phyloP scores from a whole-genome alignment of 2,113 vertebrate genomes.

The Tetraodon nigroviridis region DNA sequence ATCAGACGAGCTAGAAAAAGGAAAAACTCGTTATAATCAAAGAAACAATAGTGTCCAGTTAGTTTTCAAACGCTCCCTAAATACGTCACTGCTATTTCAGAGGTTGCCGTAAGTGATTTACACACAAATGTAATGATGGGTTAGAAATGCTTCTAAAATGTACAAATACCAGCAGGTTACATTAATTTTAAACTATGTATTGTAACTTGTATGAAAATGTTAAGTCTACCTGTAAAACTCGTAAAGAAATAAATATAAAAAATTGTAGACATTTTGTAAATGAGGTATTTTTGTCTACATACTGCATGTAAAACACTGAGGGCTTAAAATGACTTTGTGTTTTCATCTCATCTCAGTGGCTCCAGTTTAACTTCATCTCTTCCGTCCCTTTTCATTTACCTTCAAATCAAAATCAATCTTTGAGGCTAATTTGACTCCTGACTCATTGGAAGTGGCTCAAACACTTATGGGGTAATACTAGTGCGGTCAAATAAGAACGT shows the following conservation, averaged over 20 bases:
- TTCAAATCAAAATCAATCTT: too few species aligned
- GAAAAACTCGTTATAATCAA: too few species aligned
- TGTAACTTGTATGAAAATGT: neutral
- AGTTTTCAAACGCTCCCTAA: too few species aligned
- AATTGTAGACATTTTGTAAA: neutral
- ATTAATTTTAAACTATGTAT: neutral
- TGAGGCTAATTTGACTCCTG: constrained; percentile 25
- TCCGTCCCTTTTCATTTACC: too few species aligned
- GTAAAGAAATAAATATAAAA: constrained; percentile 15
- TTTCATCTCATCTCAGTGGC: neutral
- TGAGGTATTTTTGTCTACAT: neutral
- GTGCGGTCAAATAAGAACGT: constrained; percentile 2
- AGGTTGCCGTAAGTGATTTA: neutral
- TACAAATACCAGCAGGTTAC: neutral
- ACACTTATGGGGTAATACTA: constrained; percentile 23
- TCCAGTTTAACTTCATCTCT: too few species aligned
- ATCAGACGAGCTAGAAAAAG: neutral
- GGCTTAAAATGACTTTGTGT: neutral
- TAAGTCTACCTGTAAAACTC: neutral
- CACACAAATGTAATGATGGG: neutral
- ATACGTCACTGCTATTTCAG: neutral
- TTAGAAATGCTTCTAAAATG: neutral
- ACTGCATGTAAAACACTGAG: neutral
- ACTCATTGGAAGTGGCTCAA: constrained; percentile 20
- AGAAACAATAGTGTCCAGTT: too few species aligned